Conservation (phyloP, 2,888 invertebrate species). For the Eumacrocentrus americanus region DNA sequence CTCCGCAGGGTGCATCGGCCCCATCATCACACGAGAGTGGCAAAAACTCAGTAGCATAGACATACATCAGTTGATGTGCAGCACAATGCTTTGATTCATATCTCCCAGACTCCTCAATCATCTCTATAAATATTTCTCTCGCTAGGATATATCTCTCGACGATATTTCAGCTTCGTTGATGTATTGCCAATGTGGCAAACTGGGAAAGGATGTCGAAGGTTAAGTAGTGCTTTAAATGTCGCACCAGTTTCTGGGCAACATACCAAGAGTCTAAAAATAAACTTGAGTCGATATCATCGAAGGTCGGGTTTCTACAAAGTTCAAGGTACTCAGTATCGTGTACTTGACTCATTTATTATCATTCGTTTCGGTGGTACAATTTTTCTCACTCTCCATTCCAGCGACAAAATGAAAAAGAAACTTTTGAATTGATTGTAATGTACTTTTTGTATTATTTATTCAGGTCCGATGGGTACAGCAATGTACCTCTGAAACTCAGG, state of each 20-base stretch:
- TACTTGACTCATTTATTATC: not conserved
- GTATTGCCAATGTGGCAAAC: not conserved
- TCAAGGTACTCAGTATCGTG: constrained; percentile 9
- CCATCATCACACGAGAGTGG: not conserved
- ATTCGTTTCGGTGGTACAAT: not conserved
- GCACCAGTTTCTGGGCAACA: not conserved
- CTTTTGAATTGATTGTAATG: not conserved
- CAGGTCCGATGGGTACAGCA: constrained; percentile 48
- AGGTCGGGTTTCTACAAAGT: constrained; percentile 14
- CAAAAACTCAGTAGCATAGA: not conserved
- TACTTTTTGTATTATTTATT: constrained; percentile 6
- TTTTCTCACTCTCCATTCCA: too few relatives aligned
- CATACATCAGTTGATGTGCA: not conserved
- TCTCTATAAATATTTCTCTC: not conserved
- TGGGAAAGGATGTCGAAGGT: constrained; percentile 1
- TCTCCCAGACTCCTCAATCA: not conserved
- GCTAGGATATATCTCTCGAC: not conserved
- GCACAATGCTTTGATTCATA: constrained; percentile 3
- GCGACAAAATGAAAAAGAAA: not conserved
- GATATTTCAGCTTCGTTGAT: not conserved
- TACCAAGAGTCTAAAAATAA: constrained; percentile 12
- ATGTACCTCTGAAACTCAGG: constrained; percentile 42
- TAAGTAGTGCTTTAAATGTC: constrained; percentile 12
- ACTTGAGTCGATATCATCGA: constrained; percentile 19
- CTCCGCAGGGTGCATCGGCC: not conserved